Percentiles rank a stretch among this genome's conserved stretches.
Conservation (phyloP, 1,140 invertebrate species). For the Lepidurus arcticus region DNA sequence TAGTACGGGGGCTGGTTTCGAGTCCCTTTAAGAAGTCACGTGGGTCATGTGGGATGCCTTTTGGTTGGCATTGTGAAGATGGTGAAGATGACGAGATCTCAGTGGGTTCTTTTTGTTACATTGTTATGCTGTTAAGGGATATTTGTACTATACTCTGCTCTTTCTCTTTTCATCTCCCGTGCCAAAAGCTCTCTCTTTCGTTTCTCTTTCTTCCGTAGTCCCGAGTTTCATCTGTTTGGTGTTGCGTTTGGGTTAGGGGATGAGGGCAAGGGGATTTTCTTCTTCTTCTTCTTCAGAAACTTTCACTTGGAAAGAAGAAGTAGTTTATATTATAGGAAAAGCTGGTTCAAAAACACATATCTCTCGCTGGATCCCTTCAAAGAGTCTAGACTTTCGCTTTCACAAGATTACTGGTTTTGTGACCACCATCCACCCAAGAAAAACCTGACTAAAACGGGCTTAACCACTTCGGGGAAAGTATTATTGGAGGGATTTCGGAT, state of each 20-base stretch:
- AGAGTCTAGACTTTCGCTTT: not conserved
- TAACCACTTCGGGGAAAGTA: not conserved
- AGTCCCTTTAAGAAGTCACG: too few species aligned
- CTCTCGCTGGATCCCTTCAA: not conserved
- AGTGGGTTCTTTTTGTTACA: too few species aligned
- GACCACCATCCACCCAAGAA: not conserved
- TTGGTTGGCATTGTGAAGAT: too few species aligned
- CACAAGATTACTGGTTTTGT: not conserved
- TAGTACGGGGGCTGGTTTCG: too few species aligned
- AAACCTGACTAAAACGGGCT: not conserved
- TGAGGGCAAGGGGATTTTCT: not conserved
- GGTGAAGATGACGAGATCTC: too few species aligned
- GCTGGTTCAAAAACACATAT: not conserved
- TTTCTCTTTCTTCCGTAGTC: not conserved
- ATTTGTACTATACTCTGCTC: too few species aligned
- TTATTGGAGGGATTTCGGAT: too few species aligned
- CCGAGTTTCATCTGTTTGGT: not conserved
- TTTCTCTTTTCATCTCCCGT: too few species aligned
- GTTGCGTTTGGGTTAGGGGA: not conserved
- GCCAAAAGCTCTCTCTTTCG: too few species aligned
- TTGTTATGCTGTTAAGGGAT: too few species aligned
- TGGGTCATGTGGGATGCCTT: too few species aligned
- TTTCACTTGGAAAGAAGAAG: slow-evolving; percentile 15
- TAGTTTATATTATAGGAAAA: not conserved
- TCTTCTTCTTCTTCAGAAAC: not conserved